phyloP scores from a whole-genome alignment of 2,888 invertebrate species.

The Halictus ligatus region DNA sequence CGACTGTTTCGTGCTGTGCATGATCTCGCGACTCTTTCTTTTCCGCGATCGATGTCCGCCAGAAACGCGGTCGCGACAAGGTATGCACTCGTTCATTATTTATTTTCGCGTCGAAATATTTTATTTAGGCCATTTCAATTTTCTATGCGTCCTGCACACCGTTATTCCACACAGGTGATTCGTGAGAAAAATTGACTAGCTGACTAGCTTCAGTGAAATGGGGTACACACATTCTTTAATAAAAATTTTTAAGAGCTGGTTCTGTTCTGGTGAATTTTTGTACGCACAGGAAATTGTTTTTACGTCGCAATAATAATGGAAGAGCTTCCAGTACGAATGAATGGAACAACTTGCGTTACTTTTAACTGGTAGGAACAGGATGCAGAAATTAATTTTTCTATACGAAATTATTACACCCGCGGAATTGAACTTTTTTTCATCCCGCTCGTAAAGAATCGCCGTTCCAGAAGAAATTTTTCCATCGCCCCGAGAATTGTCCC shows the following conservation, averaged over 20 bases:
- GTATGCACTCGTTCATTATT: background rate
- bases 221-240: too few relatives aligned
- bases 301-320: background rate
- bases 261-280: too few relatives aligned
- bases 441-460: background rate
- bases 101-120: background rate
- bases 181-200: too few relatives aligned
- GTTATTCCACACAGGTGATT: too few relatives aligned
- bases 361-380: too few relatives aligned
- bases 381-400: background rate
- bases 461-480: background rate
- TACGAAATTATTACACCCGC: background rate
- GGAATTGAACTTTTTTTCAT: background rate
- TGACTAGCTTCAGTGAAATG: too few relatives aligned
- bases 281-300: too few relatives aligned
- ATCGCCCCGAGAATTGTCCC: background rate
- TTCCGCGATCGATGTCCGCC: constrained; percentile 15
- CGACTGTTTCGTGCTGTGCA: constrained; percentile 58
- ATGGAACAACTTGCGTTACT: too few relatives aligned
- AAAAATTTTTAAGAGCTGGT: too few relatives aligned
- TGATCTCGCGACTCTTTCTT: constrained; percentile 49
- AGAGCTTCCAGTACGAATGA: too few relatives aligned
- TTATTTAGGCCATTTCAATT: too few relatives aligned
- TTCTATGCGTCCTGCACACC: too few relatives aligned
- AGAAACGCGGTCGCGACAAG: background rate